Evolutionary conservation across 2,888 invertebrate species (phyloP).

Genomic region (Agonopterix arenella): DNA sequence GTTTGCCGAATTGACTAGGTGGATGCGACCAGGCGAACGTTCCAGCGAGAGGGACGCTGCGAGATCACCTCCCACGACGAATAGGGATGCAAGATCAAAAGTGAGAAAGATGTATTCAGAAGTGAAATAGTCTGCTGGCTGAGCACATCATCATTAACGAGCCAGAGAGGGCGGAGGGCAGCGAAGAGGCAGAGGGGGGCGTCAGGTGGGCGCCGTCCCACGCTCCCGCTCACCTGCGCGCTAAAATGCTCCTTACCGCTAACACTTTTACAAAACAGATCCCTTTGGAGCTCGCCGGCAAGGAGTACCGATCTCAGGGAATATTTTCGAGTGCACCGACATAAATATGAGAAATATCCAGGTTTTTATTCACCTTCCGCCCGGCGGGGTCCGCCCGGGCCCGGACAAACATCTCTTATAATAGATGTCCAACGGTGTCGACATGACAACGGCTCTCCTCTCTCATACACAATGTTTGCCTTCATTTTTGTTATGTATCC

Average conservation of each 20-base stretch:
- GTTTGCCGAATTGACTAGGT: constrained; percentile 76
- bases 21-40: constrained; percentile 71
- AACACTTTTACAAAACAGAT: constrained; percentile 47
- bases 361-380: constrained; percentile 66
- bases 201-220: constrained; percentile 78
- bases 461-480: constrained; percentile 23
- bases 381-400: constrained; percentile 29
- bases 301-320: constrained; percentile 52
- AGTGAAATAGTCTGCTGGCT: constrained; percentile 86
- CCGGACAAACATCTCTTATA: constrained; percentile 57
- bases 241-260: constrained; percentile 61
- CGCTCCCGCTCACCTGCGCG: constrained; percentile 62
- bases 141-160: constrained; percentile 89
- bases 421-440: constrained; percentile 62
- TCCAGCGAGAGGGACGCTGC: constrained; percentile 45
- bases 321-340: constrained; percentile 72
- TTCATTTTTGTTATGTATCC: constrained; percentile 16
- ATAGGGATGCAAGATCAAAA: constrained; percentile 66
- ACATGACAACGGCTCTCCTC: constrained; percentile 45
- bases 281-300: constrained; percentile 34
- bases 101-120: constrained; percentile 80
- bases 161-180: constrained; percentile 78
- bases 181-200: constrained; percentile 76
- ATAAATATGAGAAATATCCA: constrained; percentile 75
- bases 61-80: constrained; percentile 32